phyloP scores from a whole-genome alignment of 2,113 vertebrate genomes.

The Anhinga rufa region DNA sequence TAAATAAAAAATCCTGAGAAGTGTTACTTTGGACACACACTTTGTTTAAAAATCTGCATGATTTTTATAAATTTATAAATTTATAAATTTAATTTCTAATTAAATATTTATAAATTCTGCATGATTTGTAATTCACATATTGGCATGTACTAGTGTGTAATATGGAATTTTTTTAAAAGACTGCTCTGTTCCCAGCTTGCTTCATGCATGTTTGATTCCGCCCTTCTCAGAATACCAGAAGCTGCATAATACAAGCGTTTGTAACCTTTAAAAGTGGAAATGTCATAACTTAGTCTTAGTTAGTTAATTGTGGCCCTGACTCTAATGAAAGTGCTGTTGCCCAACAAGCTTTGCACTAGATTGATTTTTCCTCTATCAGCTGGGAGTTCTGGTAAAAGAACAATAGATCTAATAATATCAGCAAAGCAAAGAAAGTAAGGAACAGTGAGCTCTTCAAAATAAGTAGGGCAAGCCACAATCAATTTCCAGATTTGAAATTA shows the following conservation, averaged over 20 bases:
- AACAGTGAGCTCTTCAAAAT: slow-evolving; percentile 33
- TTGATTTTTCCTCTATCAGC: slow-evolving; percentile 9
- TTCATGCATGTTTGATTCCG: background rate
- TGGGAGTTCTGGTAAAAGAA: slow-evolving; percentile 39
- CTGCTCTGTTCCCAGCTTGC: background rate
- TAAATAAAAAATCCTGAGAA: background rate
- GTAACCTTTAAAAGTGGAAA: background rate
- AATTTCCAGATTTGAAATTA: slow-evolving; percentile 69
- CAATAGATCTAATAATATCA: slow-evolving; percentile 37
- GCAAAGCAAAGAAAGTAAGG: slow-evolving; percentile 26
- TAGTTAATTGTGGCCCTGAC: background rate
- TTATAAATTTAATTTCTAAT: too few relatives aligned
- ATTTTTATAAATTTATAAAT: too few relatives aligned
- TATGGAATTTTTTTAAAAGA: background rate
- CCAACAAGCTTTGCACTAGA: background rate
- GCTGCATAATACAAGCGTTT: background rate
- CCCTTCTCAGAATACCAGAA: background rate
- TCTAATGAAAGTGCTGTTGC: background rate
- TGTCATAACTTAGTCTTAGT: background rate
- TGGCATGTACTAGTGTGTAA: background rate
- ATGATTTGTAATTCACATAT: background rate
- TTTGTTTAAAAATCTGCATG: background rate
- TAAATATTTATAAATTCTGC: background rate
- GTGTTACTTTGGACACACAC: background rate
- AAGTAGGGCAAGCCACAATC: slow-evolving; percentile 57